These are phyloP conservation scores for Gastrophysa polygoni DNA, from an alignment of 2,888 invertebrate genomes.

Conservation along the genomic window DNA sequence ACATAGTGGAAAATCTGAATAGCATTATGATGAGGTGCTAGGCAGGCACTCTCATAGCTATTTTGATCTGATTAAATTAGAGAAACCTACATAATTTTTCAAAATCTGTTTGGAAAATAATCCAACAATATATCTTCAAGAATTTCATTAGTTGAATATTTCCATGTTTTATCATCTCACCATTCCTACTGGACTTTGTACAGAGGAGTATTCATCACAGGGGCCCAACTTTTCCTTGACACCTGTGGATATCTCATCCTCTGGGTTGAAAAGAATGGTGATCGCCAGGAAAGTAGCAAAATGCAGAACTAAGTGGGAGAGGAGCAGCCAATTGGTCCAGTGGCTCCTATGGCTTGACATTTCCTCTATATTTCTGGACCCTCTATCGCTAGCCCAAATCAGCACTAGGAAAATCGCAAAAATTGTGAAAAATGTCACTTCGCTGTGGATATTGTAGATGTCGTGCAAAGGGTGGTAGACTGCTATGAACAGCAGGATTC, in stretches of 20 bases:
- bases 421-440: conserved; percentile 72
- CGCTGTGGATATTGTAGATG: conserved; percentile 69
- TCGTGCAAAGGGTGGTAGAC: conserved; percentile 82
- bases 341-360: conserved; percentile 36
- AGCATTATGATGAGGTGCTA: no score
- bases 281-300: conserved; percentile 68
- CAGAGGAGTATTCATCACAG: conserved; percentile 66
- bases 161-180: conserved; percentile 57
- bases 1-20: no score
- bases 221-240: conserved; percentile 78
- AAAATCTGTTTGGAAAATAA: no score
- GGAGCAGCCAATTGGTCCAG: conserved; percentile 54
- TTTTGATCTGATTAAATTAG: no score
- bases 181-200: conserved; percentile 72
- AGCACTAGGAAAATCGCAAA: conserved; percentile 66
- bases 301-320: conserved; percentile 65
- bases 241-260: conserved; percentile 70
- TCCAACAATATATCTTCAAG: no score
- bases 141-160: no score
- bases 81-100: no score
- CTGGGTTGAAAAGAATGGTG: conserved; percentile 70
- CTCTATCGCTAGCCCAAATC: conserved; percentile 67
- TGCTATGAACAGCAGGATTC: conserved; percentile 72
- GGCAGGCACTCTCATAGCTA: no score
- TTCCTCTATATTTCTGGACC: conserved; percentile 49